phyloP scores from a whole-genome alignment of 30 jellyfish, hydroid and myxozoan species.

The Aurelia aurita complex sp. Pacific region DNA sequence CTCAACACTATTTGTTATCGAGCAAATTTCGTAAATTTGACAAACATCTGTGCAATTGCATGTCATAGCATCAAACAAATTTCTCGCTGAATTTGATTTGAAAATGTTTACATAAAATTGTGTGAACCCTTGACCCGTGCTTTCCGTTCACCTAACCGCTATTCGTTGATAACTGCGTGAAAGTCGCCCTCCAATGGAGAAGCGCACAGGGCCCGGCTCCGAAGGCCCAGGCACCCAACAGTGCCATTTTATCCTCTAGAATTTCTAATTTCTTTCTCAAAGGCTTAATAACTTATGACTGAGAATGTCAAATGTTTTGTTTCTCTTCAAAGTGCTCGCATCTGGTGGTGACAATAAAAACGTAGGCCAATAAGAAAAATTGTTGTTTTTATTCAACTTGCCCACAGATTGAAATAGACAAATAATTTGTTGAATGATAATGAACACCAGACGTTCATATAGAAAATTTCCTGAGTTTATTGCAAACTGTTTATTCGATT shows the following conservation, averaged over 20 bases:
- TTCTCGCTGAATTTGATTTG: neutral
- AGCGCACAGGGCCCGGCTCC: constrained; percentile 56
- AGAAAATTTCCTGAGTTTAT: too few relatives aligned
- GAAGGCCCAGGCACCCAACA: constrained; percentile 41
- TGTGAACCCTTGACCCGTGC: constrained; percentile 33
- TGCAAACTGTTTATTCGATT: too few relatives aligned
- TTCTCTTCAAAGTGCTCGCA: neutral
- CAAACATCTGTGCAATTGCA: too few relatives aligned
- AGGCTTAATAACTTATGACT: constrained; percentile 24
- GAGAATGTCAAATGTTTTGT: constrained; percentile 27
- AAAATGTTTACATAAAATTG: neutral
- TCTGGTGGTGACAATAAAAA: constrained; percentile 23
- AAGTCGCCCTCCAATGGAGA: constrained; percentile 57
- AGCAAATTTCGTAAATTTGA: too few relatives aligned
- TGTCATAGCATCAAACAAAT: too few relatives aligned
- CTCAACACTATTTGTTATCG: too few relatives aligned
- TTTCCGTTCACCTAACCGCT: constrained; percentile 65
- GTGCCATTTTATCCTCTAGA: constrained; percentile 34
- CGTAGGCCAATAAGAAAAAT: neutral
- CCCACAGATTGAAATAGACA: too few relatives aligned
- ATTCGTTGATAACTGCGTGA: constrained; percentile 57
- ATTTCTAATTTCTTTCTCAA: constrained; percentile 33
- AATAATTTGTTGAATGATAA: too few relatives aligned
- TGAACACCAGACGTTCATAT: too few relatives aligned
- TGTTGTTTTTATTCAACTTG: neutral